Evolutionary conservation across 1,140 invertebrate species (phyloP), one percentile per base, ranked within the genome.

Genomic region (Varroa destructor): DNA sequence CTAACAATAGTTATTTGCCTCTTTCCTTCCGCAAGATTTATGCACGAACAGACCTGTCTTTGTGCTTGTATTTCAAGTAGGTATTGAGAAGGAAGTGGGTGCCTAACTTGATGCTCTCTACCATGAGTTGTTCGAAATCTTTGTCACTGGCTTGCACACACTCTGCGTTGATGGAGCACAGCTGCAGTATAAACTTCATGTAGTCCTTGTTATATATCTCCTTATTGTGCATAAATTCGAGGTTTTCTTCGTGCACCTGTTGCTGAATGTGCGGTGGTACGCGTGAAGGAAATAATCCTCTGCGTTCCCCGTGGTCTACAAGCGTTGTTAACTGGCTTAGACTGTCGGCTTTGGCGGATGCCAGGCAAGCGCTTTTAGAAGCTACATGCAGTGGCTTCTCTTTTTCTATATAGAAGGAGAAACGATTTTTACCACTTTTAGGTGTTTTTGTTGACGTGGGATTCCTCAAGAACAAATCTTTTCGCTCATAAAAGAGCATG

Each of bases 401-500:
- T 70, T 73, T 72, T 73, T 75, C 61, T 58, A 61, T 51, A 74
- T 75, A 56, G 74, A 75, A 72, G 72, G 74, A 56, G 74, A 72
- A 25, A 72, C 67, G 55, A 72, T 75, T 55, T 75, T 76, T 76
- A 75, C 81, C 75, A 77, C 77, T 12, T 77, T 78, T 72, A 6
- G 81, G 77, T 25, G 78, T 79, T 70, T 78, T 78, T 42, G 77
- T 75, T 8, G 61, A 67, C 37, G 40, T 40, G 1, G 61, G 61
- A 40, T 67, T 67, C 3, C 40, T 10, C 25, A 25, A 25, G 10
- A 37, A 67, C 12, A 67, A 40, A 37, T 82, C 77, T 6, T 80
- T 76, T 72, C 80, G 75, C 72, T 85, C 84, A 76, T 85, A 85
- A 72, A 85, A 81, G 37, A 85, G 77, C 74, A 85, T 84, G 75